phyloP scores from a whole-genome alignment of 2,113 vertebrate species.

The Silurus asotus region DNA sequence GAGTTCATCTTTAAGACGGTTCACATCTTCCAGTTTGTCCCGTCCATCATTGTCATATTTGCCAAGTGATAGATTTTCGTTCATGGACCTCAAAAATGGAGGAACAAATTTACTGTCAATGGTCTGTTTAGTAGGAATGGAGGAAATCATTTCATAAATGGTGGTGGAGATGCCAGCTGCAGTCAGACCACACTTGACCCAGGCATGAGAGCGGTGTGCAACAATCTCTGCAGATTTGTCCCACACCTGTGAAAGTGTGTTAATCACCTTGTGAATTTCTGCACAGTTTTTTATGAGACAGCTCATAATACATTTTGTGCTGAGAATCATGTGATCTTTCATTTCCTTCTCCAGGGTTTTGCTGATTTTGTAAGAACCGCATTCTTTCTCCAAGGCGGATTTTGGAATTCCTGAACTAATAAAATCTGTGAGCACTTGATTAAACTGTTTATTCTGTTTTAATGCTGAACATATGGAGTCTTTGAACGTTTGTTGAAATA shows the following conservation, averaged over 20 bases:
- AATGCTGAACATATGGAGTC: background rate
- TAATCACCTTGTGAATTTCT: slow-evolving; percentile 6
- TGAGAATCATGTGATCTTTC: background rate
- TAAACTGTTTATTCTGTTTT: slow-evolving; percentile 24
- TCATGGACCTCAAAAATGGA: no score
- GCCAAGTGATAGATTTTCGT: no score
- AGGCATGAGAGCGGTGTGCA: background rate
- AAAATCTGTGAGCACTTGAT: background rate
- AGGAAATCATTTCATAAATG: no score
- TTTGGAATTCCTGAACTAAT: slow-evolving; percentile 28
- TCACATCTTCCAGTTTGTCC: no score
- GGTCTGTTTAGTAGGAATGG: no score
- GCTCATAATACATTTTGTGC: background rate
- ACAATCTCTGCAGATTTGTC: background rate
- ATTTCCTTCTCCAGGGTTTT: background rate
- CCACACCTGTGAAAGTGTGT: background rate
- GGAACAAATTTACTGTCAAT: no score
- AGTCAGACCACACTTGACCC: no score
- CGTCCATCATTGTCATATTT: no score
- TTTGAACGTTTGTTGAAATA: background rate
- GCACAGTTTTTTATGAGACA: background rate
- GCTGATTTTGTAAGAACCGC: slow-evolving; percentile 14
- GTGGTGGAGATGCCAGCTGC: no score
- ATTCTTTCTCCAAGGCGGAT: background rate
- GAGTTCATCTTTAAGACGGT: no score